Base-by-base conservation (phyloP, 1,140 invertebrate genomes). In the Apis cerana region DNA sequence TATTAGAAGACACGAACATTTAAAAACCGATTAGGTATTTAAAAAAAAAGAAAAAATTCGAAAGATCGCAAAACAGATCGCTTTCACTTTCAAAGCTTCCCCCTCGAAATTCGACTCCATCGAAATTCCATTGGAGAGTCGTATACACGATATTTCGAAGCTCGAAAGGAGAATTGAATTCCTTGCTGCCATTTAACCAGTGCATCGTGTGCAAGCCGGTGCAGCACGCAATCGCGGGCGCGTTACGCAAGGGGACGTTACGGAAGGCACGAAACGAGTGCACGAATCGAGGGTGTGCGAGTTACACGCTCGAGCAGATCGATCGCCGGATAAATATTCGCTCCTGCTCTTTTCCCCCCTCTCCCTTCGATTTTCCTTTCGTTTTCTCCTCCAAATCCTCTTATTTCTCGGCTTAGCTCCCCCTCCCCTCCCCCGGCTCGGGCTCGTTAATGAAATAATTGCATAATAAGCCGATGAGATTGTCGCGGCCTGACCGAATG, bases 201-300 rank as follows among this genome's bases (percentile, higher is more conserved):
- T 48, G 43, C 43, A 65, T 70, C 23, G 74, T 77, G 74, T 50
- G 59, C 81, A 75, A 19, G 27, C 23, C 33, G 61, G n/a, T 23
- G 74, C 72, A 76, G 64, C 80, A 67, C 76, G 82, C 62, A 84
- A 83, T 79, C 76, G 76, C 43, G 43, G 19, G 61, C 50, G 61
- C 33, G 52, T 43, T 43, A 43, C 33, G 33, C 33, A 43, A 43
- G 33, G 33, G 33, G 33, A 52, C 61, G 81, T 85, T 83, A 83
- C 75, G 84, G 80, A 85, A 85, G 79, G 72, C 54, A 84, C 79
- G 83, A 85, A 85, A 85, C 83, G 84, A 74, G 81, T 74, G 75
- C 84, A 83, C 74, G 84, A 52, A 78, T 83, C 80, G 83, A 71
- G 72, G 83, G 83, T 85, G 83, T 27, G 83, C 72, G 61, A 72